A percentile compares a stretch with the other conserved stretches of the same genome.
Evolutionary conservation across 2,888 invertebrate genomes (phyloP).

Genomic region (Drosophila affinis): DNA sequence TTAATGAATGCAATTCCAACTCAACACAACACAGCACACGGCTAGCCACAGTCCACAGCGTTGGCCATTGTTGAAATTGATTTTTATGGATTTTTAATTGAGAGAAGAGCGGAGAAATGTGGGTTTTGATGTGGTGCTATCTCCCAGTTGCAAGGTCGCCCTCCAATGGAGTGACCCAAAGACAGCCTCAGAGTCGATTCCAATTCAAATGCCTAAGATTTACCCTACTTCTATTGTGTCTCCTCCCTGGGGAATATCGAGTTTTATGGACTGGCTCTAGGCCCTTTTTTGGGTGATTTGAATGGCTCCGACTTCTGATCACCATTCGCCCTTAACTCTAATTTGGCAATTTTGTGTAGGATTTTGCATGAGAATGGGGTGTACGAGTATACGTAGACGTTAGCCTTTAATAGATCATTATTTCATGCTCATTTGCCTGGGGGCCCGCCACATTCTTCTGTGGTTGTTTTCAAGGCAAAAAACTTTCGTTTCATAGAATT

Average conservation of each 20-base stretch:
- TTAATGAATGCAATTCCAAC: constrained; percentile 62
- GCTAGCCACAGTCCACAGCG: neutral
- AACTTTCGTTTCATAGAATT: no score
- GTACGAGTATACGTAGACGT: no score
- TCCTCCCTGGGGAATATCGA: neutral
- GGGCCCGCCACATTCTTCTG: neutral
- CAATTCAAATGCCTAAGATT: neutral
- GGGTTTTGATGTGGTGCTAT: constrained; percentile 5
- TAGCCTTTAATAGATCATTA: neutral
- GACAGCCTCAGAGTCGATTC: neutral
- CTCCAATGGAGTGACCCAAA: neutral
- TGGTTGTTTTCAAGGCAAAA: no score
- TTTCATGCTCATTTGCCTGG: neutral
- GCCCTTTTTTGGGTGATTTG: neutral
- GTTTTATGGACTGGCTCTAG: neutral
- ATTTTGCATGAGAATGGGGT: constrained; percentile 29
- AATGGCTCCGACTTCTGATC: constrained; percentile 14
- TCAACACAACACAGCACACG: constrained; percentile 21
- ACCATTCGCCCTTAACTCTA: neutral
- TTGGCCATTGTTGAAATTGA: constrained; percentile 49
- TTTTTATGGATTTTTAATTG: constrained; percentile 72
- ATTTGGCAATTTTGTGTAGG: neutral
- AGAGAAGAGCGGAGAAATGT: constrained; percentile 27
- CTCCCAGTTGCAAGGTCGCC: neutral
- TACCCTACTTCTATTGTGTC: neutral